phyloP scores from a whole-genome alignment of 2,797 vertebrate genomes.

The Sebastiscus tertius region DNA sequence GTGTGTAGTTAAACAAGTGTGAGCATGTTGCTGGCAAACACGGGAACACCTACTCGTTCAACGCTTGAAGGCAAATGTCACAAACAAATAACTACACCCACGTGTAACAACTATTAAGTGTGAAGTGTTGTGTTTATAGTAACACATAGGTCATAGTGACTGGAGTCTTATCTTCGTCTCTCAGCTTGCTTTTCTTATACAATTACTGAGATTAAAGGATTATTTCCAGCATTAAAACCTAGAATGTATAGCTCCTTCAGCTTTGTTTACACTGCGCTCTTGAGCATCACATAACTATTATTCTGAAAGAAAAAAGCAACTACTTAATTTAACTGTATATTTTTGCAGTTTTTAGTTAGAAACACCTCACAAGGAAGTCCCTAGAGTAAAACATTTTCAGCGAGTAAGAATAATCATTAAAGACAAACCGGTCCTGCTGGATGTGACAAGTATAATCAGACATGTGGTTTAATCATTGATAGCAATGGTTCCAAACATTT shows the following conservation, averaged over 20 bases:
- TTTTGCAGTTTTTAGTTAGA: neutral
- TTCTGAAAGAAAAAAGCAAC: neutral
- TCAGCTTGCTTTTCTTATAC: constrained; percentile 3
- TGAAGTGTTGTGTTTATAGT: constrained; percentile 10
- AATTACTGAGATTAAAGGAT: constrained; percentile 15
- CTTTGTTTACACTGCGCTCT: constrained; percentile 1
- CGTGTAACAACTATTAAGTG: neutral
- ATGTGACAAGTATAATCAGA: neutral
- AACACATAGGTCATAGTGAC: neutral
- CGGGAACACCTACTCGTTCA: constrained; percentile 4
- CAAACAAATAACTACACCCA: constrained; percentile 50
- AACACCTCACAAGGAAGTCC: neutral
- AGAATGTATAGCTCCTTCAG: neutral
- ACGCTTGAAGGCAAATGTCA: constrained; percentile 29
- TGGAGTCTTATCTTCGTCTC: constrained; percentile 1
- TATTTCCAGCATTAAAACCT: neutral
- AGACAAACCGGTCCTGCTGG: constrained; percentile 38
- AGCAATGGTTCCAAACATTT: neutral
- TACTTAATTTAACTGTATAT: neutral
- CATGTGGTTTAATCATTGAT: constrained; percentile 1
- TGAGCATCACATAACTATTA: neutral
- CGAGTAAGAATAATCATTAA: neutral
- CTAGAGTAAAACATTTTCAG: neutral
- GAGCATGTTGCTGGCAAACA: constrained; percentile 35
- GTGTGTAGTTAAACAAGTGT: constrained; percentile 27